Evolutionary conservation across 2,888 invertebrate species (phyloP).

Genomic region (Cantharis lateralis): DNA sequence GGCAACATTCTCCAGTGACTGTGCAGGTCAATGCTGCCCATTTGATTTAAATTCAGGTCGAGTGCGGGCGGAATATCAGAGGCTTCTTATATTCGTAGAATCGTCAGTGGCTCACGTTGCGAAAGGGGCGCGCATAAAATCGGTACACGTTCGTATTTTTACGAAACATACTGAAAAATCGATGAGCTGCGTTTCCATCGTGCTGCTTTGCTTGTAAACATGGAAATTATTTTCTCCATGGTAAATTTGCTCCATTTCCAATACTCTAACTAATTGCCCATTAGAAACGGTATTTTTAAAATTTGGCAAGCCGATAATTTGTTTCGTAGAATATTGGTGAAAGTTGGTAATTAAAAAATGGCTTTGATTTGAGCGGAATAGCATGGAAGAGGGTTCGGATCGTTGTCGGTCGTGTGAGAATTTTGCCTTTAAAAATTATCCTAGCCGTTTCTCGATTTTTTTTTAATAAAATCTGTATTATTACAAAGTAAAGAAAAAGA

Average conservation of each 20-base stretch:
- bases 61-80: constrained; percentile 45
- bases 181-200: neutral
- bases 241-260: neutral
- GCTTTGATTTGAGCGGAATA: neutral
- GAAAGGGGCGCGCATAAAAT: constrained; percentile 16
- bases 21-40: constrained; percentile 37
- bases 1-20: constrained; percentile 26
- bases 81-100: constrained; percentile 23
- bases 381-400: neutral
- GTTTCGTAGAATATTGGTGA: neutral
- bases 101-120: constrained; percentile 27
- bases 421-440: neutral
- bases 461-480: neutral
- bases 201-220: neutral
- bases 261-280: neutral
- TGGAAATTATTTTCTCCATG: neutral
- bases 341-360: neutral
- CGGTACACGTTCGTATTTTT: constrained; percentile 21
- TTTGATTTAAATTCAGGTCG: constrained; percentile 47
- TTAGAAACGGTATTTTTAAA: neutral
- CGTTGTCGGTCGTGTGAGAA: neutral
- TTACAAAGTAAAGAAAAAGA: constrained; percentile 5
- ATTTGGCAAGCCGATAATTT: neutral
- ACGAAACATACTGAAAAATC: neutral
- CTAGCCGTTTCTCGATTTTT: neutral